A percentile compares a stretch with the other conserved stretches of the same genome.
Conservation (phyloP, 1,140 invertebrate species). For the Marisa cornuarietis region DNA sequence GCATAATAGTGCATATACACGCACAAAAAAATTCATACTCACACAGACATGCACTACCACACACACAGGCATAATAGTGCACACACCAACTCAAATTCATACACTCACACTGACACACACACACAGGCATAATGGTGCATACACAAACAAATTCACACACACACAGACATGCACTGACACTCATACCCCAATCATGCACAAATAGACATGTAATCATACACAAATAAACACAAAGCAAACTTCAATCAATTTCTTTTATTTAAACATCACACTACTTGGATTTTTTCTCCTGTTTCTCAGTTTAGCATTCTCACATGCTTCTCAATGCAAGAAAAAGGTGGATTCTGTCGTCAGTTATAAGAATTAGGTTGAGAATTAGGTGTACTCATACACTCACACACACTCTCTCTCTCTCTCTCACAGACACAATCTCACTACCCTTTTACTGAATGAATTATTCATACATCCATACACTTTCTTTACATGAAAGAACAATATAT, state of each 20-base stretch:
- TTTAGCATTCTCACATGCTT: too few species aligned
- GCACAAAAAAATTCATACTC: constrained; percentile 6
- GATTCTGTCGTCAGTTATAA: too few species aligned
- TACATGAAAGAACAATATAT: too few species aligned
- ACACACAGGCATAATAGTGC: not conserved
- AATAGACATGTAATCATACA: not conserved
- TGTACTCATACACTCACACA: not conserved
- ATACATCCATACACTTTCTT: too few species aligned
- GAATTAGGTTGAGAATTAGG: too few species aligned
- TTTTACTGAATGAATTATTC: too few species aligned
- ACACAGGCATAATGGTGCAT: not conserved
- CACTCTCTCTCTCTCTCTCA: constrained; percentile 5
- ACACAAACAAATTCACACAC: constrained; percentile 5
- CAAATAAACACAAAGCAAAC: not conserved
- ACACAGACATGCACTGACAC: not conserved
- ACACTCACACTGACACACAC: not conserved
- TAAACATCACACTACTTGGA: too few species aligned
- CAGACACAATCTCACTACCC: too few species aligned
- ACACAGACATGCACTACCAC: not conserved
- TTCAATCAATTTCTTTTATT: too few species aligned
- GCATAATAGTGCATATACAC: not conserved
- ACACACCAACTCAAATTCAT: not conserved
- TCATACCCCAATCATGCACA: not conserved
- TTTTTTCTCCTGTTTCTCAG: too few species aligned
- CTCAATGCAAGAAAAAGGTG: too few species aligned